Evolutionary conservation across 1,140 invertebrate species (phyloP), one percentile per base, ranked within the genome.

Genomic region (Lepidurus apus): DNA sequence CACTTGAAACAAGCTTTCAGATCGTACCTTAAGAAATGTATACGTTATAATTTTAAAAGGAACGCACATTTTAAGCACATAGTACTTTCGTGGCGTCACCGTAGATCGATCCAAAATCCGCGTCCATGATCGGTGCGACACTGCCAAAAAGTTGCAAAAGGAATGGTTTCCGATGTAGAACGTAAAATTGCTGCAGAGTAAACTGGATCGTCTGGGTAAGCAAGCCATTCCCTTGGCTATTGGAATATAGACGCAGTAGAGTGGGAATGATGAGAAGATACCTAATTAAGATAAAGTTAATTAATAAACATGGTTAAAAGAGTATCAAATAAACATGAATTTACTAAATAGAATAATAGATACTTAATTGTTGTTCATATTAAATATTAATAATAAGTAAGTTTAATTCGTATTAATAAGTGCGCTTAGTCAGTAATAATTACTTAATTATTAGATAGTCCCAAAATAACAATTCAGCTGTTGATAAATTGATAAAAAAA

Each of bases 61-160:
- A 75, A 21, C n/a, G 5, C 47, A 73, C 17, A 17, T 21, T 75
- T 5, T 78, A 79, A 4, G 42, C 17, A 42, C 6, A 65, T 74
- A 11, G n/a, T 84, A 93, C 93, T 86, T 97, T 97, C 83, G 94
- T 95, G 21, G 93, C 94, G 86, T 97, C 94, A 4, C 94, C 94
- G 84, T 92, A 93, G 7, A 91, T 89, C 74, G 91, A 91, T 79
- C 91, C 90, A 83, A 93, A 92, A 84, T 99, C 96, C 2, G 93
- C 95, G 84, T 99, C 97, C 43, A 99, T 87, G 82, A 99, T 95
- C 2, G 96, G 93, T 0, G 98, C 98, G 3, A 98, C 93, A 74
- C 95, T 97, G 7, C 98, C 98, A 87, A 99, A 99, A 95, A 99
- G 97, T 89, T 99, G 95, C 26, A 99, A 87, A 80, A 99, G 95